A percentile compares a stretch with the other conserved stretches of the same genome.
These are phyloP conservation scores for Lophotriccus pileatus DNA, from an alignment of 2,797 vertebrate genomes.

Conservation along the genomic window DNA sequence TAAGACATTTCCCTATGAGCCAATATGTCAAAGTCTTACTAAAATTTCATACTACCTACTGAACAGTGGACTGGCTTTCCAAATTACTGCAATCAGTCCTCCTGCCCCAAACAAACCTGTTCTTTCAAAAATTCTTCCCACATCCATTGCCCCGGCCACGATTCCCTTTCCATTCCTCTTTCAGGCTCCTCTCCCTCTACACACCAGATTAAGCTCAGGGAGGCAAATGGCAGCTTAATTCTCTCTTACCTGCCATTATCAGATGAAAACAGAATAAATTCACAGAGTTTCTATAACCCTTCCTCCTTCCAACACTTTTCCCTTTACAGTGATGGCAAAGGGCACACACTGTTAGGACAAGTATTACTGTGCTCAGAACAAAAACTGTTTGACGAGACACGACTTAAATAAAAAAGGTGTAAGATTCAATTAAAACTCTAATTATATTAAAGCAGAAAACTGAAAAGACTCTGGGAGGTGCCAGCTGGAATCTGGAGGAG, in stretches of 20 bases:
- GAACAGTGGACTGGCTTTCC: background rate
- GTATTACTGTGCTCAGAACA: background rate
- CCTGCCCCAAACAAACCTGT: background rate
- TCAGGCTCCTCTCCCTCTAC: background rate
- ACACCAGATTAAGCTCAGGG: background rate
- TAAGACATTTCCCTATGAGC: background rate
- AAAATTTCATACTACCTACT: background rate
- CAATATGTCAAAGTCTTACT: rapidly evolving
- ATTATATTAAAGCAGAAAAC: background rate
- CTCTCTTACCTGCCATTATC: background rate
- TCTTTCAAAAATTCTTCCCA: background rate
- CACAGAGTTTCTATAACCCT: background rate
- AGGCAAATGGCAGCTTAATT: background rate
- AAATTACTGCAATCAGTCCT: background rate
- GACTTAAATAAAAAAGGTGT: background rate
- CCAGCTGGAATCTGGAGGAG: background rate
- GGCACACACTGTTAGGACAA: background rate
- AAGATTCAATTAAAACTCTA: background rate
- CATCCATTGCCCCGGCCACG: rapidly evolving
- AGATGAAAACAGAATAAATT: background rate
- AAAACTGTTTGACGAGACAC: background rate
- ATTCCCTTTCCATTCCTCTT: background rate
- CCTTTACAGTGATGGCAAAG: background rate
- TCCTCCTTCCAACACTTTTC: background rate
- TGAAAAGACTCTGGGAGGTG: background rate